phyloP scores from a whole-genome alignment of 2,888 invertebrate species.

The Eupithecia tripunctaria region DNA sequence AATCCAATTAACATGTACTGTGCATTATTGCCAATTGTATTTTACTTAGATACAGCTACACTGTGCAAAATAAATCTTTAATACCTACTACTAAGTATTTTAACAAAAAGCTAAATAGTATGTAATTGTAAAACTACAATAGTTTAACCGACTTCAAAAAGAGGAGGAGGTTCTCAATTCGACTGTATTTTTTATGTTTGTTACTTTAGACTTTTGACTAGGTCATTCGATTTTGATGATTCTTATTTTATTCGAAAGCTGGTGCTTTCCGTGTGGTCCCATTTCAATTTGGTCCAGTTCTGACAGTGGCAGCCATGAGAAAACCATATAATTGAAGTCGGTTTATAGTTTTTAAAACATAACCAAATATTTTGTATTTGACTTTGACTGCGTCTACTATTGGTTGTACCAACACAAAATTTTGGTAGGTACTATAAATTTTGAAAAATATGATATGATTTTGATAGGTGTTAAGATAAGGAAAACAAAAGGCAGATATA shows the following conservation, averaged over 20 bases:
- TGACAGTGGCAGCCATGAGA: no score
- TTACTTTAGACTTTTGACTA: no score
- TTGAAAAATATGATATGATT: background rate
- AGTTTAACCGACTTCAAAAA: no score
- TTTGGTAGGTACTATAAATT: background rate
- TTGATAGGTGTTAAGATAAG: background rate
- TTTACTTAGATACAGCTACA: slow-evolving; percentile 10
- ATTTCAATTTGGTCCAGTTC: no score
- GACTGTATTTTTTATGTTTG: no score
- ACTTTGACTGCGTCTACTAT: background rate
- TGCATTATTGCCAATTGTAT: slow-evolving; percentile 34
- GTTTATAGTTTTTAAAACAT: no score
- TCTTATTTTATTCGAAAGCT: no score
- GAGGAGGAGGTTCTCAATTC: no score
- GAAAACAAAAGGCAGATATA: background rate
- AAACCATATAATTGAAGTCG: no score
- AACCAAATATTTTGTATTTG: background rate
- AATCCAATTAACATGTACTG: slow-evolving; percentile 32
- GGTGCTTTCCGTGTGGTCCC: no score
- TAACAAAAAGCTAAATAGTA: background rate
- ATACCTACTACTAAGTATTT: background rate
- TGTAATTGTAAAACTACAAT: background rate
- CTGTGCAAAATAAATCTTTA: background rate
- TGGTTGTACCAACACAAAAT: background rate
- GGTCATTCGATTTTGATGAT: no score